Percentiles rank a stretch among this genome's conserved stretches.
Evolutionary conservation across 2,888 invertebrate genomes (phyloP).

Genomic region (Molorchus minor): DNA sequence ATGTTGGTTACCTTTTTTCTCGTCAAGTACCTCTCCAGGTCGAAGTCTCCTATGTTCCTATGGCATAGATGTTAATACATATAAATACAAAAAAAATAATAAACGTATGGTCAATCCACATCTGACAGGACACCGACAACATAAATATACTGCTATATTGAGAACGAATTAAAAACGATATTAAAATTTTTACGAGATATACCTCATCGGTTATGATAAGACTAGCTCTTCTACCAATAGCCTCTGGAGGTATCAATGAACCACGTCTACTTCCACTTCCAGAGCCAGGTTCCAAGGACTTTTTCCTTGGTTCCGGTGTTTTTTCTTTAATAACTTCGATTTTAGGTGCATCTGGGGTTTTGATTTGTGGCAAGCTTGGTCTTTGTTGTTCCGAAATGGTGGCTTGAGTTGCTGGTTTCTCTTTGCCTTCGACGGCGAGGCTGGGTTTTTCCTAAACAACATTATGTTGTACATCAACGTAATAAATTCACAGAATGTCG

Average conservation of each 20-base stretch:
- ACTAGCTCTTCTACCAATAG: conserved; percentile 86
- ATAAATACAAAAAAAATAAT: conserved; percentile 23
- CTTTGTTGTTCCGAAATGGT: conserved; percentile 47
- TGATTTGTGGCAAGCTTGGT: conserved; percentile 72
- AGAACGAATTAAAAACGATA: conserved; percentile 19
- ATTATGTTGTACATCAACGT: neutral
- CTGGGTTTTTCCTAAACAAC: conserved; percentile 52
- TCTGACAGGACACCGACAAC: conserved; percentile 36
- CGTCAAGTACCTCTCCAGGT: conserved; percentile 92
- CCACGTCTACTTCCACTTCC: conserved; percentile 78
- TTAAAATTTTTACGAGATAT: conserved; percentile 50
- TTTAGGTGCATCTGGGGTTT: conserved; percentile 80
- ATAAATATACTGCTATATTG: conserved; percentile 35
- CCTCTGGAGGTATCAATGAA: conserved; percentile 89
- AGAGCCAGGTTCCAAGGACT: conserved; percentile 66
- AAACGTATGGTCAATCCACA: conserved; percentile 27
- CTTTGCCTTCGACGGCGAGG: conserved; percentile 49
- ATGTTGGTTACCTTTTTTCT: conserved; percentile 84
- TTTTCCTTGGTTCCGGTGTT: conserved; percentile 74
- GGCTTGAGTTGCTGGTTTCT: conserved; percentile 38
- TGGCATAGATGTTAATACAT: conserved; percentile 49
- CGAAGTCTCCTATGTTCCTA: conserved; percentile 92
- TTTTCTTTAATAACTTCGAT: conserved; percentile 88
- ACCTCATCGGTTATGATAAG: conserved; percentile 96
- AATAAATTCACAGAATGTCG: neutral